Conservation (phyloP, 2,113 vertebrate species). For the Hyperoodon ampullatus region DNA sequence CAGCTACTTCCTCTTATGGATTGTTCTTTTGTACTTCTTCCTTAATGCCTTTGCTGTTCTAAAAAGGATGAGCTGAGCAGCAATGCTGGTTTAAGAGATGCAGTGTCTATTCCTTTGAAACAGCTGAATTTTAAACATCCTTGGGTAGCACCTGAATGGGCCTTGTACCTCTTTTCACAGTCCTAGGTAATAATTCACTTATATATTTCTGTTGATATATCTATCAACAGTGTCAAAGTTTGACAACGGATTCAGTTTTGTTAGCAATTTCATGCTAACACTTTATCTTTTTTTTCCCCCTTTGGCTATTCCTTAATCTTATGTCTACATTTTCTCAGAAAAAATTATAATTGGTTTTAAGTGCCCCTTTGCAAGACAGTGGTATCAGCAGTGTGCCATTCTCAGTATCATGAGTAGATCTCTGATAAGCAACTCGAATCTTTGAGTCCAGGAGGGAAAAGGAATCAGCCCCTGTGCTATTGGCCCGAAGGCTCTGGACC, state of each 20-base stretch:
- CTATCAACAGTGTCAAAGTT: not conserved
- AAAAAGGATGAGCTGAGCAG: not conserved
- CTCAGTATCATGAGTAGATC: not conserved
- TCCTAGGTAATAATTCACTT: not conserved
- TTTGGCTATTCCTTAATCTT: not conserved
- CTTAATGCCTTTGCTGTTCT: not conserved
- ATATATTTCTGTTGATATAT: not conserved
- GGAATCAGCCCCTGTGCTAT: rapidly evolving
- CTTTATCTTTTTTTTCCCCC: not conserved
- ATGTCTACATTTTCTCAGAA: not conserved
- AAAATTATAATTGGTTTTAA: not conserved
- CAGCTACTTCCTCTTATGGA: constrained; percentile 3
- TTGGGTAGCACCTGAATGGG: not conserved
- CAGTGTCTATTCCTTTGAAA: not conserved
- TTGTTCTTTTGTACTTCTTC: constrained; percentile 53
- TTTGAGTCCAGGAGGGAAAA: not conserved
- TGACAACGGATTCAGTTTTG: not conserved
- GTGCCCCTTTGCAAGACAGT: not conserved
- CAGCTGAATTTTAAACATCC: not conserved
- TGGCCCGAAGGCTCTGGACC: not conserved
- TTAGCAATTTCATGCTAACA: not conserved
- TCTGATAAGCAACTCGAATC: not conserved
- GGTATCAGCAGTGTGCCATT: not conserved
- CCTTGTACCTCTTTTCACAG: not conserved
- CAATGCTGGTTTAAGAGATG: not conserved